Conservation (phyloP, 2,888 invertebrate species). For the Brenthis daphne region DNA sequence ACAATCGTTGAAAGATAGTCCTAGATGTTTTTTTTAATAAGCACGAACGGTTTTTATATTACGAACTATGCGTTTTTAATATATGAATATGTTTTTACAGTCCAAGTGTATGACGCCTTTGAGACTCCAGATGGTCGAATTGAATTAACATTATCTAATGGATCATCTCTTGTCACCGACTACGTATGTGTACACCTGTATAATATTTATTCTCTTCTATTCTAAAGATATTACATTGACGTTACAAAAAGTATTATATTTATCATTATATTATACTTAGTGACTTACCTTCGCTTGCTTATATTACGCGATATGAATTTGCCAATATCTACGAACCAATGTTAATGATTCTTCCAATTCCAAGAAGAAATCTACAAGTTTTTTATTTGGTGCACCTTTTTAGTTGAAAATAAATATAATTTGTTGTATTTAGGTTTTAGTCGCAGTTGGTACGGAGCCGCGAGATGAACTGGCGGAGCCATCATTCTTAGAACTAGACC, state of each 20-base stretch:
- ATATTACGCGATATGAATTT: neutral
- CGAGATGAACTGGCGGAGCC: conserved; percentile 60
- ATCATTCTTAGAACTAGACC: conserved; percentile 62
- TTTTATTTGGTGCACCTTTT: too few species aligned
- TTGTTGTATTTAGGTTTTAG: conserved; percentile 43
- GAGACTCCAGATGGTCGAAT: conserved; percentile 59
- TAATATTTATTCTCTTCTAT: neutral
- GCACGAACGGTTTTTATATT: too few species aligned
- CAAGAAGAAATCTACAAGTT: too few species aligned
- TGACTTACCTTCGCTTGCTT: neutral
- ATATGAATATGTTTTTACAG: conserved; percentile 43
- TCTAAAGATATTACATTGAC: neutral
- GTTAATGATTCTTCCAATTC: neutral
- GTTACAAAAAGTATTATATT: neutral
- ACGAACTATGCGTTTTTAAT: too few species aligned
- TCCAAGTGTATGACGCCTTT: conserved; percentile 70
- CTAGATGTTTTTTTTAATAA: too few species aligned
- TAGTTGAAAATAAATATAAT: too few species aligned
- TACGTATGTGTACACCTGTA: conserved; percentile 54
- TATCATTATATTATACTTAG: neutral
- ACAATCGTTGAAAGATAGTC: too few species aligned
- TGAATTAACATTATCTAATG: conserved; percentile 66
- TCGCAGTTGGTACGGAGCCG: conserved; percentile 55
- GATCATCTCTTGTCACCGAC: conserved; percentile 63
- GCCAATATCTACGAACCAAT: too few species aligned